These are phyloP conservation scores for Troilus luridus DNA, from an alignment of 2,888 invertebrate species.

Conservation along the genomic window DNA sequence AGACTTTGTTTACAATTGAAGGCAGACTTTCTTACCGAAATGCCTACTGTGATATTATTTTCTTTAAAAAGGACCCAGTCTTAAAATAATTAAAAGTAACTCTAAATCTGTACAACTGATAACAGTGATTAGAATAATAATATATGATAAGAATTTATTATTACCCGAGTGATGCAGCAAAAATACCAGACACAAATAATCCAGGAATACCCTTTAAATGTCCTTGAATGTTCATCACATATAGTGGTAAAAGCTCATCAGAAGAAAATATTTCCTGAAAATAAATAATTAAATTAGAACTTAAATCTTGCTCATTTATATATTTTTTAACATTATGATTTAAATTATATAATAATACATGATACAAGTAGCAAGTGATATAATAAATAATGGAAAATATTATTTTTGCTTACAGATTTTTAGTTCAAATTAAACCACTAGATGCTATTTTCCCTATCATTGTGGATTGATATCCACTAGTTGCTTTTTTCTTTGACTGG, in stretches of 20 bases:
- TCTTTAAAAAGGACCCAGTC: background rate
- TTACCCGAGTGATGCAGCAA: constrained; percentile 95
- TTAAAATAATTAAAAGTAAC: background rate
- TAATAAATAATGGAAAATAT: too few species aligned
- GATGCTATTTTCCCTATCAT: too few species aligned
- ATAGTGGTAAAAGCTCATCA: constrained; percentile 90
- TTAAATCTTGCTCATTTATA: background rate
- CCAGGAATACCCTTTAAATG: constrained; percentile 85
- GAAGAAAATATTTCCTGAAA: constrained; percentile 70
- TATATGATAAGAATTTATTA: constrained; percentile 68
- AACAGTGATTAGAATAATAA: background rate
- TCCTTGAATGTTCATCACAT: constrained; percentile 88
- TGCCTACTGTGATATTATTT: too few species aligned
- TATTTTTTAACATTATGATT: background rate
- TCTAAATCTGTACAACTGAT: background rate
- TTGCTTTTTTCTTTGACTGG: too few species aligned
- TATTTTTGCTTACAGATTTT: too few species aligned
- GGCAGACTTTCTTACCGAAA: too few species aligned
- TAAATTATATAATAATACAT: background rate
- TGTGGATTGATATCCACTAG: too few species aligned
- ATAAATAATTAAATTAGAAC: background rate
- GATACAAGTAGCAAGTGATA: background rate
- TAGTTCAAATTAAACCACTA: too few species aligned
- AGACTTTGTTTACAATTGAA: too few species aligned
- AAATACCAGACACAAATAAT: constrained; percentile 95